Conservation (phyloP, 2,113 vertebrate genomes). For the Crocuta crocuta region DNA sequence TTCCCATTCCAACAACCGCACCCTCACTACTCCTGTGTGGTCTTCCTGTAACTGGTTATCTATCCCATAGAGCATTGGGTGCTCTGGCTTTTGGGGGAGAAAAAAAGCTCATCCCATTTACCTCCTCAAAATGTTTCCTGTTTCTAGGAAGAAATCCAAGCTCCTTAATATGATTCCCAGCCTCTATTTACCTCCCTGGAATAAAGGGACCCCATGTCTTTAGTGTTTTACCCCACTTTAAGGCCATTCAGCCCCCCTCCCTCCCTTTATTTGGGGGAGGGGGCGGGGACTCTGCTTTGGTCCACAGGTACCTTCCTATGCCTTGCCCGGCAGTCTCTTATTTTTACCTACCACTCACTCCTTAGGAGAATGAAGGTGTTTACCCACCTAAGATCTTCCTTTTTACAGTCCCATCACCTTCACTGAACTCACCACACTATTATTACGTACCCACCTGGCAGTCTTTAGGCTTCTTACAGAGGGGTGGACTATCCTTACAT, state of each 20-base stretch:
- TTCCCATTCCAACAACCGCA: not conserved
- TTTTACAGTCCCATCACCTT: not conserved
- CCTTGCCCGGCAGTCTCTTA: not conserved
- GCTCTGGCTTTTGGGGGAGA: too few species aligned
- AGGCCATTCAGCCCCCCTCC: not conserved
- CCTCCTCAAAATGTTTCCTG: not conserved
- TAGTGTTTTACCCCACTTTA: not conserved
- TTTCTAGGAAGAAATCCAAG: not conserved
- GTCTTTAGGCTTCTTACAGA: not conserved
- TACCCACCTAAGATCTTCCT: not conserved
- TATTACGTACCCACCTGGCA: not conserved
- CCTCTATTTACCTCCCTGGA: not conserved
- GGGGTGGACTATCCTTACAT: not conserved
- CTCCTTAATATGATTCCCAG: not conserved
- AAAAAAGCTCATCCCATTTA: not conserved
- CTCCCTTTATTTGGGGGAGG: not conserved
- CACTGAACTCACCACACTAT: not conserved
- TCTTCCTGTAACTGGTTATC: not conserved
- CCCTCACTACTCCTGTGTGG: not conserved
- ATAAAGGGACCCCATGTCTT: not conserved
- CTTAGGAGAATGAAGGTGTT: not conserved
- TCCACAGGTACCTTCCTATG: not conserved
- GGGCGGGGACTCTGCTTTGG: not conserved
- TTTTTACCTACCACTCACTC: not conserved
- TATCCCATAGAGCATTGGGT: not conserved